phyloP scores from a whole-genome alignment of 35 echinoderm and acorn worm genomes.

The Anneissia japonica region DNA sequence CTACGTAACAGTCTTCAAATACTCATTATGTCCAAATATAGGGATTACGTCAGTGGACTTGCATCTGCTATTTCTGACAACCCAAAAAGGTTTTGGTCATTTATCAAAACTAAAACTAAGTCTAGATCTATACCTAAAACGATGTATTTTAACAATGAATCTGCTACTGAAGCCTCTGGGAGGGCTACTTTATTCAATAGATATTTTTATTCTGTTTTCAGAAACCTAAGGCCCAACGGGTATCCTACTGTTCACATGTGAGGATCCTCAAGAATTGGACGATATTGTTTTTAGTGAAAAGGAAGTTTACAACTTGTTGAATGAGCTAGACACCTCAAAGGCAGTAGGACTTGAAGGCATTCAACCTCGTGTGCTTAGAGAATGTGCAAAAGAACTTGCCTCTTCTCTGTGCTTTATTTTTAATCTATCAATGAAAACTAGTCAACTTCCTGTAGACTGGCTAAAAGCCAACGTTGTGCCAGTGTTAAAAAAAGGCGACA shows the following conservation, averaged over 20 bases:
- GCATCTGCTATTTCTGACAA: too few relatives aligned
- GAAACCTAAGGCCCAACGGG: background rate
- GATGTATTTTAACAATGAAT: background rate
- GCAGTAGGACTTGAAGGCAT: slow-evolving; percentile 13
- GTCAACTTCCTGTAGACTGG: slow-evolving; percentile 14
- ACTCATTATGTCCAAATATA: too few relatives aligned
- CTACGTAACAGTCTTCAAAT: too few relatives aligned
- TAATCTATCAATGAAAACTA: background rate
- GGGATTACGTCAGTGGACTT: too few relatives aligned
- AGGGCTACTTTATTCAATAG: background rate
- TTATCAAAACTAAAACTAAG: background rate
- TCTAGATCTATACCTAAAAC: too few relatives aligned
- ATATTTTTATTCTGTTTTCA: slow-evolving; percentile 9
- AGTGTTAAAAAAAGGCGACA: slow-evolving; percentile 17
- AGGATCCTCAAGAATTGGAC: background rate
- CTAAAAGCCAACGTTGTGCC: slow-evolving; percentile 15
- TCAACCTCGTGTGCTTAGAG: background rate
- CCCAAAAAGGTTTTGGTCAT: background rate
- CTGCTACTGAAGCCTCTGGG: background rate
- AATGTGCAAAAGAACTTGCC: slow-evolving; percentile 5
- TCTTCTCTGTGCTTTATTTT: slow-evolving; percentile 10
- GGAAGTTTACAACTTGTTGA: slow-evolving; percentile 3
- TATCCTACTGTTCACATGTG: background rate
- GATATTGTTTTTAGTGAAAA: background rate
- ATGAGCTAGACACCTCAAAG: background rate